A percentile compares a stretch with the other conserved stretches of the same genome.
Evolutionary conservation across 1,140 invertebrate species (phyloP).

Genomic region (Protaetia brevitarsis): DNA sequence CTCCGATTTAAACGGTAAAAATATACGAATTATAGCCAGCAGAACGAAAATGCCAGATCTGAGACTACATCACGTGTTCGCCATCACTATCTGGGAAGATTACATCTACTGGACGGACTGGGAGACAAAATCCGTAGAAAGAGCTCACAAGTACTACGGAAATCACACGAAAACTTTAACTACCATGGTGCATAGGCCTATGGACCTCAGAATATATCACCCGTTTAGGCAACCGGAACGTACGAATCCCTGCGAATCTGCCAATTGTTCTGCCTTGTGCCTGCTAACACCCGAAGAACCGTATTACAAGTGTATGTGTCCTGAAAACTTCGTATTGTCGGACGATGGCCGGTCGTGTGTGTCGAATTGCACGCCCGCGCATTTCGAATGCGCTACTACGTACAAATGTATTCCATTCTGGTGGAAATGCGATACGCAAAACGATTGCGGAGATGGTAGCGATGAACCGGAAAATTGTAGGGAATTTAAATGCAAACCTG

Average conservation of each 20-base stretch:
- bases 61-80: constrained; percentile 81
- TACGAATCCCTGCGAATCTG: constrained; percentile 53
- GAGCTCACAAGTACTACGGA: constrained; percentile 71
- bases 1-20: constrained; percentile 67
- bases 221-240: constrained; percentile 65
- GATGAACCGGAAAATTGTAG: constrained; percentile 71
- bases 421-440: constrained; percentile 77
- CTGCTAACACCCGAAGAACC: constrained; percentile 64
- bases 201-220: constrained; percentile 83
- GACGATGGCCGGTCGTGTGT: constrained; percentile 65
- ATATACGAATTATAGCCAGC: constrained; percentile 52
- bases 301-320: constrained; percentile 72
- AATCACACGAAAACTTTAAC: constrained; percentile 65
- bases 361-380: constrained; percentile 75
- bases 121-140: constrained; percentile 84
- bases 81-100: constrained; percentile 82
- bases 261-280: constrained; percentile 73
- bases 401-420: constrained; percentile 79
- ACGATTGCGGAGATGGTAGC: constrained; percentile 77
- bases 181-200: constrained; percentile 76
- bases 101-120: constrained; percentile 90
- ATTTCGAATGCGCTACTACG: constrained; percentile 71
- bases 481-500: constrained; percentile 68
- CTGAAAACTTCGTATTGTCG: constrained; percentile 72
- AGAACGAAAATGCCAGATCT: constrained; percentile 60